A percentile compares a stretch with the other conserved stretches of the same genome.
These are phyloP conservation scores for Dendrolimus houi DNA, from an alignment of 2,888 invertebrate species.

Conservation along the genomic window DNA sequence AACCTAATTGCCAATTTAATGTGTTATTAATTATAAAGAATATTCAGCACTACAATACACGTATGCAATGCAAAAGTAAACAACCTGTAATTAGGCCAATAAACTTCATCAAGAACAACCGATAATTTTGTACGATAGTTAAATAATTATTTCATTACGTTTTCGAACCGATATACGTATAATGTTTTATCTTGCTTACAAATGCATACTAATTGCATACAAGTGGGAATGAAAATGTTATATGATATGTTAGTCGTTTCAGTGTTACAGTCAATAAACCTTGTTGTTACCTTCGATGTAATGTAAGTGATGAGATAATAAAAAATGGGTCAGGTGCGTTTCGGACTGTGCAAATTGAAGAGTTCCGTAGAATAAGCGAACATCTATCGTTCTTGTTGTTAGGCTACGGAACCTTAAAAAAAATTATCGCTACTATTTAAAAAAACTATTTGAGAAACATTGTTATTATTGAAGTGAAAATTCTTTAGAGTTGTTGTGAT, in stretches of 20 bases:
- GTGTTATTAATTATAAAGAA: constrained; percentile 28
- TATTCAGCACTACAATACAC: constrained; percentile 35
- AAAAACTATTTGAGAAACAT: too few relatives aligned
- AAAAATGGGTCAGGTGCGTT: too few relatives aligned
- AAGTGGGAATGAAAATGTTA: constrained; percentile 27
- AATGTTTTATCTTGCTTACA: constrained; percentile 29
- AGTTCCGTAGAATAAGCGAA: too few relatives aligned
- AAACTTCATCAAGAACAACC: constrained; percentile 65
- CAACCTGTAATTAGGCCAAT: constrained; percentile 65
- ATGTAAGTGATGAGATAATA: constrained; percentile 17
- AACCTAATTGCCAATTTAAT: constrained; percentile 10
- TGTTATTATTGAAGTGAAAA: too few relatives aligned
- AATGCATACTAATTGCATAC: constrained; percentile 39
- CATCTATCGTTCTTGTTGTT: too few relatives aligned
- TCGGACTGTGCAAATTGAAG: too few relatives aligned
- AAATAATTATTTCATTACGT: constrained; percentile 58
- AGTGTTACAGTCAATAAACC: constrained; percentile 14
- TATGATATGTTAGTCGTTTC: constrained; percentile 15
- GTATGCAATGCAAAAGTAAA: constrained; percentile 43
- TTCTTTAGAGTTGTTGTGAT: too few relatives aligned
- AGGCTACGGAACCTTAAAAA: too few relatives aligned
- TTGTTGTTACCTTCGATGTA: constrained; percentile 19
- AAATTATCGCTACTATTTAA: too few relatives aligned
- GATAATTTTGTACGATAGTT: constrained; percentile 51
- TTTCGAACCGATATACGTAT: constrained; percentile 37